Evolutionary conservation across 2,113 vertebrate species (phyloP).

Genomic region (rat (Rattus norvegicus)): DNA sequence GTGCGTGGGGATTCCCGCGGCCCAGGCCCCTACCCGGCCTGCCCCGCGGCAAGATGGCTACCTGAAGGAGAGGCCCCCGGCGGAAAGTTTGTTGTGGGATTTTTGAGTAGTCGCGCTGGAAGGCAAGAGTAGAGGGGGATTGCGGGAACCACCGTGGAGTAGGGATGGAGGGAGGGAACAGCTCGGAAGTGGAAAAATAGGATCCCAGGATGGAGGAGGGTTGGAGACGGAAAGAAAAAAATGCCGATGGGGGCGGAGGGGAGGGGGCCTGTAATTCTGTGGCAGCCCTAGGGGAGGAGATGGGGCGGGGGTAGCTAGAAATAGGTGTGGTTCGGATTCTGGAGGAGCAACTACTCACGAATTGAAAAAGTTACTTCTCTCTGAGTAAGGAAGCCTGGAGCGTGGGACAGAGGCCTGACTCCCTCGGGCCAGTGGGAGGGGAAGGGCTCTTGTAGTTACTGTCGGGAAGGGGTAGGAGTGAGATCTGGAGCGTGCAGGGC

Average conservation of each 20-base stretch:
- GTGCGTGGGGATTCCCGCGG: constrained; percentile 82
- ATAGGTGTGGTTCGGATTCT: neutral
- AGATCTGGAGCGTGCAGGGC: neutral
- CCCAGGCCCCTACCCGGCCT: constrained; percentile 75
- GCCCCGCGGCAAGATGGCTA: constrained; percentile 82
- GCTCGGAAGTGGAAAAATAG: neutral
- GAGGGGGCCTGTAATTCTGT: constrained; percentile 24
- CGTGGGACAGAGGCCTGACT: neutral
- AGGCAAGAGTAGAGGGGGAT: neutral
- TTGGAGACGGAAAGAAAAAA: neutral
- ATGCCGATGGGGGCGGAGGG: neutral
- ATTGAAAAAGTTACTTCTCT: neutral
- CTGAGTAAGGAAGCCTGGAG: constrained; percentile 14
- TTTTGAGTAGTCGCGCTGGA: constrained; percentile 54
- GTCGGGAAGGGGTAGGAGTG: neutral
- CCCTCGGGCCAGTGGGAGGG: neutral
- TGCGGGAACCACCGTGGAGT: neutral
- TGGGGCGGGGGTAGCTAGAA: neutral
- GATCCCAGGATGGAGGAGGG: neutral
- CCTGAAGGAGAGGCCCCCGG: constrained; percentile 67
- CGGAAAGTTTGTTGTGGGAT: constrained; percentile 81
- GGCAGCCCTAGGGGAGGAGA: neutral
- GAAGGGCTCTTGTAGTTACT: neutral
- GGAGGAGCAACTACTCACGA: neutral
- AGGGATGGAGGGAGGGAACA: neutral